A percentile compares a stretch with the other conserved stretches of the same genome.
phyloP scores from a whole-genome alignment of 2,113 vertebrate species.

The Spea multiplicata region DNA sequence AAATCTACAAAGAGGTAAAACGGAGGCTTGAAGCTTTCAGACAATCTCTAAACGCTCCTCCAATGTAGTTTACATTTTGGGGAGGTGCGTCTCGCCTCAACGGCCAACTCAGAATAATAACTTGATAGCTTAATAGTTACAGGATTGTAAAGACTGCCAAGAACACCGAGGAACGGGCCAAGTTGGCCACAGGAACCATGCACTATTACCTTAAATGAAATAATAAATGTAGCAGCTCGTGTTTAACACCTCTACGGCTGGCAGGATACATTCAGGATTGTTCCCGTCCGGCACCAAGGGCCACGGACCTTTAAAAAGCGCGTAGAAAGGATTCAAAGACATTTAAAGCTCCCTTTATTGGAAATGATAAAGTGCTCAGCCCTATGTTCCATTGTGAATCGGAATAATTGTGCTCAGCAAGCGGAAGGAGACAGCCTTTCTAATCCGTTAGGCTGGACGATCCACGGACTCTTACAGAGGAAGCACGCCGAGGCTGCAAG shows the following conservation, averaged over 20 bases:
- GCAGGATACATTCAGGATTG: slow-evolving; percentile 26
- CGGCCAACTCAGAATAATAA: too few relatives aligned
- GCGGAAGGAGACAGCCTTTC: neutral
- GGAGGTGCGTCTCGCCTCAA: too few relatives aligned
- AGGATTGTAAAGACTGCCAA: neutral
- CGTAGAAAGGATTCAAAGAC: slow-evolving; percentile 2
- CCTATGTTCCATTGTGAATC: neutral
- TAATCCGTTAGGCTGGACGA: too few relatives aligned
- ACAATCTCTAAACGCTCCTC: too few relatives aligned
- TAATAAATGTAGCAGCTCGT: slow-evolving; percentile 22
- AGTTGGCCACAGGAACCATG: neutral
- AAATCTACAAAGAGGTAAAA: too few relatives aligned
- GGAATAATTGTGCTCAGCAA: neutral
- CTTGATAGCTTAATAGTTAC: too few relatives aligned
- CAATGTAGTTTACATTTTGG: too few relatives aligned
- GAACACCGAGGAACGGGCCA: neutral
- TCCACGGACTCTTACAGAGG: too few relatives aligned
- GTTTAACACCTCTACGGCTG: slow-evolving; percentile 22
- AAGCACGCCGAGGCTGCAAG: too few relatives aligned
- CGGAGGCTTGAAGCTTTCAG: too few relatives aligned
- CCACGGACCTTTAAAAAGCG: slow-evolving; percentile 38
- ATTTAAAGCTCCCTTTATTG: too few relatives aligned
- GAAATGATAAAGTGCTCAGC: neutral
- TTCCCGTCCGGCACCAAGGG: slow-evolving; percentile 25
- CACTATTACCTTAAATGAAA: slow-evolving; percentile 31